Base-by-base conservation (phyloP, 2,888 invertebrate species). In the Cosmopolites sordidus region DNA sequence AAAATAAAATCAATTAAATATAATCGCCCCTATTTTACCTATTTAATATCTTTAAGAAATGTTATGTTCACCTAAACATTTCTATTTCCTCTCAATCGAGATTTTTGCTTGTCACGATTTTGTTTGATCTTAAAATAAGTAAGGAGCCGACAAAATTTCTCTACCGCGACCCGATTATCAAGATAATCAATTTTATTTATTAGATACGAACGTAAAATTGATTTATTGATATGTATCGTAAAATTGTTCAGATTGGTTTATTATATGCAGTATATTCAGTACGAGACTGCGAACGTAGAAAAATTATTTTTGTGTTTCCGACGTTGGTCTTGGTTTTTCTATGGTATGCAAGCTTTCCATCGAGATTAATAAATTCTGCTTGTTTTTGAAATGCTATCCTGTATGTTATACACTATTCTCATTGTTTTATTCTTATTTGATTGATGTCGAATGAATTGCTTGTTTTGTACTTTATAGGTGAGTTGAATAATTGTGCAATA, bases 121-220 rank as follows among this genome's bases (percentile, higher is more conserved):
- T 33, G 51, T 52, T 52, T 52, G 47, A 52, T 52, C 42, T 46
- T 52, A 33, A 47, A 52, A 52, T 52, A 47, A 52, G 46, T 40
- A 47, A 52, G 42, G 47, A 52, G 46, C 46, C 51, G 38, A 41
- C 47, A 52, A 52, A 41, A 52, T 52, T 52, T 52, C 38, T 52
- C 47, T 42, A 41, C 15, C 47, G 27, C 42, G 44, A 40, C 12
- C 38, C 17, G 45, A 47, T 12, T 22, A 27, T 37, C 43, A 27
- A 43, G 50, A 50, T 50, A 50, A 50, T 50, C 43, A 52, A 52
- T 52, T 47, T 52, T 42, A 47, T 52, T 33, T 5, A 33, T 33
- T 33, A 11, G n/a, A 12, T 33, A 33, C 11, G 8, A n/a, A 33
- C 33, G 33, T 4, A 3, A 33, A 33, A 12, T 12, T 33, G 12